Conservation (phyloP, 35 echinoderm and acorn worm species). For the Ophioderma brevispina region DNA sequence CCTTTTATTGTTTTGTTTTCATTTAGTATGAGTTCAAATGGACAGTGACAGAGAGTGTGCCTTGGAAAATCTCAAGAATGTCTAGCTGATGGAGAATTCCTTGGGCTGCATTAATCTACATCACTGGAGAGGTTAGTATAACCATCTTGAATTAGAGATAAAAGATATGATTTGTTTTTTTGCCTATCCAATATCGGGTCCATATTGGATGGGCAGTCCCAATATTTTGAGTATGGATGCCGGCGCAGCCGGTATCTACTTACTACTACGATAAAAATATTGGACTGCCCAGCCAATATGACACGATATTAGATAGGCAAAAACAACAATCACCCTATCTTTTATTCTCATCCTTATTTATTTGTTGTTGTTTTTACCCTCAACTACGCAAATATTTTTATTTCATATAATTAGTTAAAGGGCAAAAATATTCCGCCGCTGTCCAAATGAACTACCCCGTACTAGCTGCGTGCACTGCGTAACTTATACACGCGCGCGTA, state of each 20-base stretch:
- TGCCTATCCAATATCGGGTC: too few species aligned
- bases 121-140: slow-evolving; percentile 95
- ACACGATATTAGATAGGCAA: too few species aligned
- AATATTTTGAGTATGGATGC: too few species aligned
- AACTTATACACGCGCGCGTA: too few species aligned
- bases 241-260: too few species aligned
- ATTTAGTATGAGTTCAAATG: slow-evolving; percentile 95
- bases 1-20: not conserved
- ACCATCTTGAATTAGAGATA: not conserved
- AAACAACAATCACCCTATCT: too few species aligned
- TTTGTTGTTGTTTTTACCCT: not conserved
- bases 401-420: not conserved
- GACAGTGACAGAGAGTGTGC: slow-evolving; percentile 96
- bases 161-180: not conserved
- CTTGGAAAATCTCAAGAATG: slow-evolving; percentile 93
- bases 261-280: too few species aligned
- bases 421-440: too few species aligned
- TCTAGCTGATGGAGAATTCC: slow-evolving; percentile 95
- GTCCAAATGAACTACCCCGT: too few species aligned
- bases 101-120: slow-evolving; percentile 97
- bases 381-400: not conserved
- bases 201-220: too few species aligned
- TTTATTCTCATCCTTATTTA: too few species aligned
- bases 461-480: not conserved
- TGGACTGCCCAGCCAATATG: too few species aligned